Evolutionary conservation across 2,888 invertebrate genomes (phyloP).

Genomic region (Diaphora mendica): DNA sequence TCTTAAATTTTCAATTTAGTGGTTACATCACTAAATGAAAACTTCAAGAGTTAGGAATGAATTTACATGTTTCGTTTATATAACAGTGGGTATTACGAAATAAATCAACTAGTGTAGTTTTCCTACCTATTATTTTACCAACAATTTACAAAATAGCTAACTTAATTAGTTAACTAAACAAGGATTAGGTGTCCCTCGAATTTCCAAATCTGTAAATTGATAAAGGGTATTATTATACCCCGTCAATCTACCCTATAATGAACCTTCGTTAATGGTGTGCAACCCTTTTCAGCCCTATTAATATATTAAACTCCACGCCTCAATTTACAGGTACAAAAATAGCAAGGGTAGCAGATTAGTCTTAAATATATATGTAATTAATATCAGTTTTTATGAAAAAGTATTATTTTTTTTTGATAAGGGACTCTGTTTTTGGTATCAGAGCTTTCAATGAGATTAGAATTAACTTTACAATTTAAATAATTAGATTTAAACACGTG

Average conservation of each 20-base stretch:
- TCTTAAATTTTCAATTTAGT: too few relatives aligned
- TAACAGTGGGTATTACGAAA: too few relatives aligned
- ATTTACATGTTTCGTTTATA: too few relatives aligned
- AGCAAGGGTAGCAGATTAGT: not conserved
- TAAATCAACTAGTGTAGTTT: not conserved
- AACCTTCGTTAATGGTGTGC: conserved; percentile 27
- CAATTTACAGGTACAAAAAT: conserved; percentile 32
- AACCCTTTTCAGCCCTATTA: conserved; percentile 38
- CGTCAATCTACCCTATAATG: conserved; percentile 26
- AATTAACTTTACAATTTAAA: too few relatives aligned
- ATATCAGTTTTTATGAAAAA: not conserved
- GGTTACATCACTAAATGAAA: too few relatives aligned
- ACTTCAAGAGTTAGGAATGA: too few relatives aligned
- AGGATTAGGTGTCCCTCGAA: conserved; percentile 1
- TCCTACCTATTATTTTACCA: not conserved
- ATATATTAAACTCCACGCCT: conserved; percentile 34
- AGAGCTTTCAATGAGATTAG: too few relatives aligned
- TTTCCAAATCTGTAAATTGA: conserved; percentile 18
- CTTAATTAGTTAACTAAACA: not conserved
- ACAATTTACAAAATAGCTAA: not conserved
- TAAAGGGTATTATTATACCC: conserved; percentile 24
- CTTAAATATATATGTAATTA: not conserved
- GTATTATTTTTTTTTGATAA: too few relatives aligned
- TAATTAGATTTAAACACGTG: too few relatives aligned
- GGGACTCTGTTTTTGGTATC: too few relatives aligned